Conservation (phyloP, 2,888 invertebrate species). For the Apamea anceps region DNA sequence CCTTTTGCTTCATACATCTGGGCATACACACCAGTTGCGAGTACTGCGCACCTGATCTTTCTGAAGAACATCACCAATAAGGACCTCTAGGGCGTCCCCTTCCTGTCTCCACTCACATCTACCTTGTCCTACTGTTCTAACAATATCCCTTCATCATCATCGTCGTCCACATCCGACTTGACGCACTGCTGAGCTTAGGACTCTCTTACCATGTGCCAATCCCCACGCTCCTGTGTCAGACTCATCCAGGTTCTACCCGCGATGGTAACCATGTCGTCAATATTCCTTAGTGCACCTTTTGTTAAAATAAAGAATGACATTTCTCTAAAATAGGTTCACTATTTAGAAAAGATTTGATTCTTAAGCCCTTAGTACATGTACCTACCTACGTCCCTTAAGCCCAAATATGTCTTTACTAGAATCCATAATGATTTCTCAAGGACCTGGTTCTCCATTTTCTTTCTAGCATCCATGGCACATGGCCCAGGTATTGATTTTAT, state of each 20-base stretch:
- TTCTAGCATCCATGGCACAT: not conserved
- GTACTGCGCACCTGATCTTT: not conserved
- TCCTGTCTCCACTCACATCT: too few relatives aligned
- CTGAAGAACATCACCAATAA: not conserved
- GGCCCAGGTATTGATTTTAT: too few relatives aligned
- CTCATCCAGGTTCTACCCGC: not conserved
- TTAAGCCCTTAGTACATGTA: not conserved
- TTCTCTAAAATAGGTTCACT: not conserved
- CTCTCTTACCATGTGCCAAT: not conserved
- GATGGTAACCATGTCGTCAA: not conserved
- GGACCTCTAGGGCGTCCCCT: not conserved
- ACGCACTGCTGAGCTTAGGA: too few relatives aligned
- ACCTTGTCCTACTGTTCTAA: not conserved
- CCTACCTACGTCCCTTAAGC: not conserved
- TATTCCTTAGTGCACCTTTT: not conserved
- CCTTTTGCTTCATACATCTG: not conserved
- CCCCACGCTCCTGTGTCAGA: not conserved
- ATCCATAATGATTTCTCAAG: not conserved
- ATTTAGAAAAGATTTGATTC: not conserved
- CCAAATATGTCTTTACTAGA: not conserved
- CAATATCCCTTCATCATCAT: not conserved
- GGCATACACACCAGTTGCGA: not conserved
- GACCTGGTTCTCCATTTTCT: not conserved
- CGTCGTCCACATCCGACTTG: too few relatives aligned
- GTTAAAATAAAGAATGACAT: not conserved